phyloP scores from a whole-genome alignment of 2,888 invertebrate genomes.

The Nomada fucata region DNA sequence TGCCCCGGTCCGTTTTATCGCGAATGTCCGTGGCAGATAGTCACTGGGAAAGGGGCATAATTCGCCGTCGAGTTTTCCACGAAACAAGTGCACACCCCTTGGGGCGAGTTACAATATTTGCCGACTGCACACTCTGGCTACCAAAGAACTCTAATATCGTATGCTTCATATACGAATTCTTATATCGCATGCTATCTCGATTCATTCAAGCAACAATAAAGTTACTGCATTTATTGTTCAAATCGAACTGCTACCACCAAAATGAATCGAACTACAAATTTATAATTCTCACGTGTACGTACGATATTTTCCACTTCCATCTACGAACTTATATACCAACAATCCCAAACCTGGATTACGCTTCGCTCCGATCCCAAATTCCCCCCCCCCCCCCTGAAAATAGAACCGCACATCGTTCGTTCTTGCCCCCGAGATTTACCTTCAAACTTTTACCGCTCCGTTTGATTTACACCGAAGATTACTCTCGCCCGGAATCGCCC shows the following conservation, averaged over 20 bases:
- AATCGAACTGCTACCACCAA: no score
- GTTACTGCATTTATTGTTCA: no score
- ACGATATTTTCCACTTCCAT: not conserved
- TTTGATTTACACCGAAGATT: slow-evolving; percentile 51
- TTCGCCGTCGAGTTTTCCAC: slow-evolving; percentile 26
- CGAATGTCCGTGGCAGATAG: slow-evolving; percentile 27
- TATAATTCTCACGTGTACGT: no score
- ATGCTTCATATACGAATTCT: not conserved
- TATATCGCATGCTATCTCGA: no score
- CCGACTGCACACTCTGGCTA: slow-evolving; percentile 1
- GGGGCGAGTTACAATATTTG: slow-evolving; percentile 42
- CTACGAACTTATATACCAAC: not conserved
- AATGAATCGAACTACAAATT: no score
- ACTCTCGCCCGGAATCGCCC: slow-evolving; percentile 29
- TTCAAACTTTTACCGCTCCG: slow-evolving; percentile 37
- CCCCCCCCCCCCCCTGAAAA: slow-evolving; percentile 11
- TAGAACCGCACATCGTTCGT: not conserved
- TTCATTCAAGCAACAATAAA: no score
- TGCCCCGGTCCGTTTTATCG: slow-evolving; percentile 47
- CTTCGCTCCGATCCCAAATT: not conserved
- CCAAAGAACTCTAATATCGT: not conserved
- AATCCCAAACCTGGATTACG: not conserved
- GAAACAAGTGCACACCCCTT: slow-evolving; percentile 32
- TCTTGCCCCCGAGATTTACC: slow-evolving; percentile 42
- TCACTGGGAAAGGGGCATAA: slow-evolving; percentile 22